Base-by-base conservation (phyloP, 2,797 vertebrate genomes). In the Leuciscus waleckii region DNA sequence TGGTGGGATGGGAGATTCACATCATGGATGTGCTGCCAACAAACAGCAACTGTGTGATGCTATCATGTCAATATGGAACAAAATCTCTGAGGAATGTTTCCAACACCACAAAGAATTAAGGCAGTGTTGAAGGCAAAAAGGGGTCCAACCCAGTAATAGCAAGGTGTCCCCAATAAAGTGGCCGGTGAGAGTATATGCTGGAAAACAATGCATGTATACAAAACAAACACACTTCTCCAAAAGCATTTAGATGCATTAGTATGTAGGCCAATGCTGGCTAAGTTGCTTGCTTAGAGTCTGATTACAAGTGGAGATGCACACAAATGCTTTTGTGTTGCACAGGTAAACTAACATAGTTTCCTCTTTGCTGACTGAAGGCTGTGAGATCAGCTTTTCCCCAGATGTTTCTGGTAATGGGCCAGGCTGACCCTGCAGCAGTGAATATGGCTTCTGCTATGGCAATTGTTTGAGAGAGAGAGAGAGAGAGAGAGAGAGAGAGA, bases 371-470 rank as follows among this genome's bases (percentile, higher is more conserved):
- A 65, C 46, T 86, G 75, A 63, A 75, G 83, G 35, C 78, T 82
- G 6, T 69, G 49, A 69, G 65, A 87, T 80, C 51, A 8, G 79
- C 74, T 85, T 84, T 71, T 67, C 32, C 82, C 35, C 65, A 85
- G 83, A 81, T 87, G 71, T 87, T 85, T 88, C 54, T 87, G 87
- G 82, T 87, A 77, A 84, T 86, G 68, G 70, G 39, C 41, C 19
- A 58, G 32, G 23, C 80, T 81, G 80, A 85, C 83, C 85, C 73
- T 81, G 79, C 84, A 87, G 82, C 84, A 87, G 82, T 21, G 29
- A 78, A 86, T 81, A 67, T 3, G 13, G 39, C 74, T 83, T 71
- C 73, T 71, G 87, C 84, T 77, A 86, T 58, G 63, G 63, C 46
- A 73, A 68, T 73, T 69, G 67, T 76, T 83, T 82, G 63, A 79